These are phyloP conservation scores for Contarinia nasturtii DNA, from an alignment of 1,140 invertebrate genomes.

Conservation along the genomic window DNA sequence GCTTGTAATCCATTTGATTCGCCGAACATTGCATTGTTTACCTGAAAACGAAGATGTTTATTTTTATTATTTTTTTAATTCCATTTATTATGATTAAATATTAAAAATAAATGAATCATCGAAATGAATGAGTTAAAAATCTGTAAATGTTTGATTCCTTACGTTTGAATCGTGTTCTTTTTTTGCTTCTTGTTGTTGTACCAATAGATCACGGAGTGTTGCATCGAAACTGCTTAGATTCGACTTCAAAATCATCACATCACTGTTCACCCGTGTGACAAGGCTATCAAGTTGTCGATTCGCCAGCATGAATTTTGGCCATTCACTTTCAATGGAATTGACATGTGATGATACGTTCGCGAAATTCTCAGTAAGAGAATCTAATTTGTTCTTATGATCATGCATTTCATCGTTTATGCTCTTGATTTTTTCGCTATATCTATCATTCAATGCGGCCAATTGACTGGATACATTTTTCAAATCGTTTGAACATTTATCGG, in stretches of 20 bases:
- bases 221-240: too few relatives aligned
- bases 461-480: slow-evolving; percentile 6
- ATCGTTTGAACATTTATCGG: neutral
- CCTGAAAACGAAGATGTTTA: too few relatives aligned
- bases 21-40: too few relatives aligned
- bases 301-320: slow-evolving; percentile 16
- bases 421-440: slow-evolving; percentile 14
- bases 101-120: too few relatives aligned
- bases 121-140: too few relatives aligned
- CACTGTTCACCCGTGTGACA: neutral
- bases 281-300: neutral
- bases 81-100: too few relatives aligned
- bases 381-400: slow-evolving; percentile 9
- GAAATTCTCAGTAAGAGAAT: slow-evolving; percentile 13
- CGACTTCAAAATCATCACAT: neutral
- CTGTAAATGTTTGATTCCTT: too few relatives aligned
- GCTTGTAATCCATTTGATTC: too few relatives aligned
- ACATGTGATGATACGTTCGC: slow-evolving; percentile 19
- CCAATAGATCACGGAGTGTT: too few relatives aligned
- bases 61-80: too few relatives aligned
- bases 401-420: slow-evolving; percentile 14
- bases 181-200: too few relatives aligned
- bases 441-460: slow-evolving; percentile 14
- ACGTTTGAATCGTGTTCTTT: too few relatives aligned
- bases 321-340: slow-evolving; percentile 16